Base-by-base conservation (phyloP, 1,140 invertebrate species). In the Plutomurus gul region DNA sequence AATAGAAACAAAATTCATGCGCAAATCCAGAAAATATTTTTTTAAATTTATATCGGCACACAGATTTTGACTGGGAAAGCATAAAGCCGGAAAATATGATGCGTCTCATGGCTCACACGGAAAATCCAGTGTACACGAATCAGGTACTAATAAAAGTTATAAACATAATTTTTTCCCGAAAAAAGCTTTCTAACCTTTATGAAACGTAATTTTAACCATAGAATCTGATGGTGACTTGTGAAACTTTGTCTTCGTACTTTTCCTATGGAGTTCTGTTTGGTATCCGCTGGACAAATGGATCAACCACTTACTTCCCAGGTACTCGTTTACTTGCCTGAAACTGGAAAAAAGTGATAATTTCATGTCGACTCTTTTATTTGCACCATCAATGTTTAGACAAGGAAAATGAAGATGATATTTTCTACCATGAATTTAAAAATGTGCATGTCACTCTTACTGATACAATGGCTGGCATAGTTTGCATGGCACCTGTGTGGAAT, bases 401-500 rank as follows among this genome's bases (percentile, higher is more conserved):
- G 46, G 1, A 47, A 20, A 7, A 7, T 13, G 60, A 70, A 4
- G 70, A 72, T 13, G 37, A 7, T 4, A n/a, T 40, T 18, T 13
- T 11, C 20, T 40, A 37, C 11, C 6, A 70, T 7, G 18, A 72
- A 39, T 70, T 75, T 13, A 39, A 37, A 39, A 37, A 25, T 37
- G n/a, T 43, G 20, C 16, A 72, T 0, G 18, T 72, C 4, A 37
- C 11, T 25, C 33, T 72, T 25, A 16, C 49, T 0, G 33, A 25
- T 16, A 65, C 51, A 27, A 82, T 82, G 81, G 43, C 49, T 0
- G 47, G 51, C 2, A 8, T 82, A n/a, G 47, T 74, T 25, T 82
- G 81, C 75, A 76, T 72, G 37, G 81, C 77, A n/a, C 81, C 81
- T 1, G 72, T 82, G 1, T 82, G 81, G 81, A 79, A 81, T 56